Base-by-base conservation (phyloP, 1,140 invertebrate species). In the Thaumetopoea pityocampa region DNA sequence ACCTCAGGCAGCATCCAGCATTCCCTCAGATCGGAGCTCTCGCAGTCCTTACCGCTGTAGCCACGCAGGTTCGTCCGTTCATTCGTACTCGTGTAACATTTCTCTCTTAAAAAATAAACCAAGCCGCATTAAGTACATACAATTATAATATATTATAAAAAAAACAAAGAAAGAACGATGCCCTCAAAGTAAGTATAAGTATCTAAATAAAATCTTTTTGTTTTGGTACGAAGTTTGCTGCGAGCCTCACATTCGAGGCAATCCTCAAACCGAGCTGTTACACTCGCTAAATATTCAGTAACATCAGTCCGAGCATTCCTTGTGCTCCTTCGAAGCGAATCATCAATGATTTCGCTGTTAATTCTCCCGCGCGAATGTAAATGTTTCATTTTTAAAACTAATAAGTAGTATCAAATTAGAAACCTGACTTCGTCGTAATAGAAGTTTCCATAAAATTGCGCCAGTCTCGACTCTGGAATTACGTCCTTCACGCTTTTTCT, bases 1-100 rank as follows among this genome's bases (percentile, higher is more conserved):
- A 82, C 78, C 71, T 79, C 74, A 38, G 79, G 71, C 27, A 80
- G 50, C 79, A 83, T 83, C 79, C 79, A 83, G 33, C 79, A 83
- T 67, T 83, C 79, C 40, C 76, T 83, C 19, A 79, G 57, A 42
- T 80, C 76, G 2, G 67, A 60, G 29, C 72, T 80, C 41, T 80
- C 74, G 38, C 66, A 68, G n/a, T 64, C 64, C 23, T 72, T 64
- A 12, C 66, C 52, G 51, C 59, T 71, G 37, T 62, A 66, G 4
- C 55, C 60, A 9, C 72, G 65, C 9, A 49, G 50, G 26, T 51
- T 62, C 3, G 36, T 38, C 29, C 55, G 63, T 12, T 80, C 68
- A 53, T 68, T 80, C 7, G 62, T 11, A 43, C 49, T 73, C 10
- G 63, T 67, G 36, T 83, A 83, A 57, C 67, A 77, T 55, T 67